A percentile compares a stretch with the other conserved stretches of the same genome.
phyloP scores from a whole-genome alignment of 1,140 invertebrate species.

The Idris sp. region DNA sequence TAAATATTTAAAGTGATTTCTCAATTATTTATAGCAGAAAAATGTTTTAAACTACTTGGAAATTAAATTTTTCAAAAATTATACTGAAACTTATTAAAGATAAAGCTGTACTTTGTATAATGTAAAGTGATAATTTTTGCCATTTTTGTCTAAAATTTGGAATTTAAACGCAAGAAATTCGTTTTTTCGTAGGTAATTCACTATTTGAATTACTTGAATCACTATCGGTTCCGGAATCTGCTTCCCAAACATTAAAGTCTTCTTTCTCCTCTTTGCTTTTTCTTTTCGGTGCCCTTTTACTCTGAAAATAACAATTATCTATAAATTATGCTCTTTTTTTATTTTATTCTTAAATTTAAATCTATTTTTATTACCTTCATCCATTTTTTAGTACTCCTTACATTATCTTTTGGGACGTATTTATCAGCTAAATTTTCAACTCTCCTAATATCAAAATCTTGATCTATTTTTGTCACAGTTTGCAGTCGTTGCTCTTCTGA shows the following conservation, averaged over 20 bases:
- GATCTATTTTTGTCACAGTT: conserved; percentile 80
- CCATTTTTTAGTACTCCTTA: conserved; percentile 49
- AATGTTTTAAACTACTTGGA: too few relatives aligned
- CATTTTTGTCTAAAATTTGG: too few relatives aligned
- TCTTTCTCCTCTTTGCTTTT: conserved; percentile 35
- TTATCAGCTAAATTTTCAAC: conserved; percentile 76
- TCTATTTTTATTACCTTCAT: too few relatives aligned
- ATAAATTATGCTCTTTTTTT: too few relatives aligned
- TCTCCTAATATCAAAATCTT: conserved; percentile 81
- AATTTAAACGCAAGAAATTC: conserved; percentile 28
- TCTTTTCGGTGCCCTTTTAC: conserved; percentile 37
- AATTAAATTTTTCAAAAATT: too few relatives aligned
- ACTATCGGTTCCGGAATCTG: conserved; percentile 39
- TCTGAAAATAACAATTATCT: conserved; percentile 23
- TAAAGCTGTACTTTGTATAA: too few relatives aligned
- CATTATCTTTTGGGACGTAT: conserved; percentile 71
- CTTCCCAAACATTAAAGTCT: conserved; percentile 45
- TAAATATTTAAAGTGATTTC: too few relatives aligned
- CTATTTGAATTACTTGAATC: conserved; percentile 63
- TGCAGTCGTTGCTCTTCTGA: conserved; percentile 81
- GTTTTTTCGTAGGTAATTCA: conserved; percentile 59
- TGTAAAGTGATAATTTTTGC: too few relatives aligned
- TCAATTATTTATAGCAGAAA: too few relatives aligned
- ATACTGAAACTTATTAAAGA: too few relatives aligned
- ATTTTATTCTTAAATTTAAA: too few relatives aligned